A percentile compares a stretch with the other conserved stretches of the same genome.
Evolutionary conservation across 2,113 vertebrate species (phyloP).

Genomic region (Marmota flaviventris): DNA sequence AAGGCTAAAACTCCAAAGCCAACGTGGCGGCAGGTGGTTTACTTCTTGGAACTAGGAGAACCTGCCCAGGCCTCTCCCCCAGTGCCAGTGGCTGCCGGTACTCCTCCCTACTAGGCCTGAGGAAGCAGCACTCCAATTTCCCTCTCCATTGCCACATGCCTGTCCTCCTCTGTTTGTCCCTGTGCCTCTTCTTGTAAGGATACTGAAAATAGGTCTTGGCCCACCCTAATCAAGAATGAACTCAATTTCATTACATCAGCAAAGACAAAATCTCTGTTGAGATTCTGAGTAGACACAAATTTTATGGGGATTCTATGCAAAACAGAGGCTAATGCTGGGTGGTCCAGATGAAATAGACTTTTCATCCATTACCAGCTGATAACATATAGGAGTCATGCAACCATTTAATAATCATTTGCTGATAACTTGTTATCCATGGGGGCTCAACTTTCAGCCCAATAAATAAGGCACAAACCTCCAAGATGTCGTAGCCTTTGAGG

Average conservation of each 20-base stretch:
- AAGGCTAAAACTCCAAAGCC: background rate
- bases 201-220: too few relatives aligned
- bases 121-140: background rate
- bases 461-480: background rate
- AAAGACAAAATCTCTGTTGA: background rate
- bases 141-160: background rate
- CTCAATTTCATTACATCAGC: background rate
- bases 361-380: background rate
- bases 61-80: background rate
- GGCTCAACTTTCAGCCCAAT: background rate
- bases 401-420: background rate
- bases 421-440: background rate
- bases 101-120: background rate
- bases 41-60: background rate
- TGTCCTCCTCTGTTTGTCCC: background rate
- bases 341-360: background rate
- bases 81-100: background rate
- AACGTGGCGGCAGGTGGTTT: background rate
- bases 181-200: background rate
- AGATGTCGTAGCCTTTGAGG: background rate
- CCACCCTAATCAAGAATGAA: background rate
- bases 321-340: background rate
- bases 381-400: background rate
- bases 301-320: background rate
- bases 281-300: background rate